phyloP scores from a whole-genome alignment of 2,888 invertebrate genomes.

The Oscheius onirici region DNA sequence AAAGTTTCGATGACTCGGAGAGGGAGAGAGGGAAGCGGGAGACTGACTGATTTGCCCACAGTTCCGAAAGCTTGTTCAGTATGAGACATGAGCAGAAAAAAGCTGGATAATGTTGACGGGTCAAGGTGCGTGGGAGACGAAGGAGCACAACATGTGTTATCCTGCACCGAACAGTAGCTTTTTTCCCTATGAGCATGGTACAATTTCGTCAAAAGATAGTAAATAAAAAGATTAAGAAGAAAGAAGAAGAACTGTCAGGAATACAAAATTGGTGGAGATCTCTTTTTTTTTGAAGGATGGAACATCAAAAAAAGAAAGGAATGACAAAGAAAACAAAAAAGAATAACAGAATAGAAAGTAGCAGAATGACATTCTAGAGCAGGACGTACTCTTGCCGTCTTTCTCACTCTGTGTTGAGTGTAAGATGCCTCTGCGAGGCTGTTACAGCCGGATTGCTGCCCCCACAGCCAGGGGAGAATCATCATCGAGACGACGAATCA shows the following conservation, averaged over 20 bases:
- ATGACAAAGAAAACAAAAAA: slow-evolving; percentile 28
- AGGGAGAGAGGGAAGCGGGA: slow-evolving; percentile 24
- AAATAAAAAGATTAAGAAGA: no score
- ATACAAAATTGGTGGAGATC: no score
- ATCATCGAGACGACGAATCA: slow-evolving; percentile 2
- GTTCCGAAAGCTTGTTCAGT: no score
- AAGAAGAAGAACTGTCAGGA: no score
- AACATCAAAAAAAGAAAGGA: neutral
- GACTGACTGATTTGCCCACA: no score
- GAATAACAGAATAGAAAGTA: slow-evolving; percentile 29
- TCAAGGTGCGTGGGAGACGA: no score
- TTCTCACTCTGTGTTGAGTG: neutral
- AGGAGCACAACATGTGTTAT: no score
- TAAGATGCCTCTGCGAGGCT: slow-evolving; percentile 12
- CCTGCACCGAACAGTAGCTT: no score
- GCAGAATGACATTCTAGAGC: slow-evolving; percentile 21
- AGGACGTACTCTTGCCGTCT: slow-evolving; percentile 2
- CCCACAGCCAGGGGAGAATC: slow-evolving; percentile 7
- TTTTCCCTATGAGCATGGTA: no score
- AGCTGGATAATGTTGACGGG: neutral
- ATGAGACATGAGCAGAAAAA: slow-evolving; percentile 4
- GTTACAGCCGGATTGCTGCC: slow-evolving; percentile 25
- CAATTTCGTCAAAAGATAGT: no score
- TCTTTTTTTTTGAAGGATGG: no score
- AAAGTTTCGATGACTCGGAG: no score